phyloP scores from a whole-genome alignment of 2,797 vertebrate species.

The Melanogrammus aeglefinus region DNA sequence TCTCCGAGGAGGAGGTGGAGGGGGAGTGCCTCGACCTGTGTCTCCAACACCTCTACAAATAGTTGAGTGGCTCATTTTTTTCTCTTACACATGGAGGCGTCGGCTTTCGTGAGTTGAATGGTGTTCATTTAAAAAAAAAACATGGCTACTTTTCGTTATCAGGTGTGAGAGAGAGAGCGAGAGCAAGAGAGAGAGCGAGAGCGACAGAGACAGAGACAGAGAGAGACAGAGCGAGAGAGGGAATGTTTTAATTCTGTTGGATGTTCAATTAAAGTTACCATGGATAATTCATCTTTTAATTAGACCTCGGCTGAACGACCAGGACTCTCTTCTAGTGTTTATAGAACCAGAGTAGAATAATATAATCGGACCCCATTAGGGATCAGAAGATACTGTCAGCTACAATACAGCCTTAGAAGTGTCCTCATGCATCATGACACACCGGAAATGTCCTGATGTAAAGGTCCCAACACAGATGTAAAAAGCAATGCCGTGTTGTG shows the following conservation, averaged over 20 bases:
- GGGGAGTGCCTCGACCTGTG: constrained; percentile 95
- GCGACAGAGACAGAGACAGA: too few relatives aligned
- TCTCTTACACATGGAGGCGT: background rate
- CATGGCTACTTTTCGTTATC: background rate
- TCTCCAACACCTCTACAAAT: constrained; percentile 95
- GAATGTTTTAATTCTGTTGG: background rate
- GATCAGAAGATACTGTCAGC: background rate
- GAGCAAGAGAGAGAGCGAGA: background rate
- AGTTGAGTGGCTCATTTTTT: constrained; percentile 79
- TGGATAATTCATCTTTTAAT: background rate
- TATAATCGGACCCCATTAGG: too few relatives aligned
- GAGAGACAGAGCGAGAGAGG: too few relatives aligned
- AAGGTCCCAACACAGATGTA: background rate
- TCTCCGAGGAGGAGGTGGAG: constrained; percentile 93
- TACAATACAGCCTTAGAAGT: background rate
- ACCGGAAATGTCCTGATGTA: background rate
- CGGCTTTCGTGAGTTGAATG: background rate
- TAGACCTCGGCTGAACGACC: background rate
- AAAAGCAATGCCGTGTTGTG: background rate
- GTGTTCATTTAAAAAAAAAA: background rate
- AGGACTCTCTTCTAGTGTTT: background rate
- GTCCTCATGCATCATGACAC: background rate
- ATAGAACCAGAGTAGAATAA: too few relatives aligned
- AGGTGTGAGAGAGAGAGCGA: background rate
- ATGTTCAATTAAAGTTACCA: background rate